These are phyloP conservation scores for Potamarius usumacintae DNA, from an alignment of 2,113 vertebrate species.

Conservation along the genomic window DNA sequence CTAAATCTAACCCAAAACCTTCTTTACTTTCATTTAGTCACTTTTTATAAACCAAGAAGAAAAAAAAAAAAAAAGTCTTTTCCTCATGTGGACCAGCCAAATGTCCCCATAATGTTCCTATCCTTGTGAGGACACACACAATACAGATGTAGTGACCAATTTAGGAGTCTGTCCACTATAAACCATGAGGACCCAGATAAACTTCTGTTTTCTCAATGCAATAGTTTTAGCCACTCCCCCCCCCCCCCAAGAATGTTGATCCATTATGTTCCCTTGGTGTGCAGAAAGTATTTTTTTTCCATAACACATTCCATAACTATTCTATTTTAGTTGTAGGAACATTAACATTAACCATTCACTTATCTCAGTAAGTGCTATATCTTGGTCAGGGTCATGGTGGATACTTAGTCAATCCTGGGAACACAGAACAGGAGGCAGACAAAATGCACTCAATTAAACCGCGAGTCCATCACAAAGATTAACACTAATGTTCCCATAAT, in stretches of 20 bases:
- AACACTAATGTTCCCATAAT: background rate
- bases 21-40: background rate
- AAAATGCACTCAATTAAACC: background rate
- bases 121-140: background rate
- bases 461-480: background rate
- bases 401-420: background rate
- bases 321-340: background rate
- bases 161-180: background rate
- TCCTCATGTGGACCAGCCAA: background rate
- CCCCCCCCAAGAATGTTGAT: background rate
- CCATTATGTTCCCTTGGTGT: background rate
- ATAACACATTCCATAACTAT: background rate
- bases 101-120: background rate
- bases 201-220: background rate
- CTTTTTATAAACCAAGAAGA: no score
- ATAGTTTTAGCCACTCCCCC: background rate
- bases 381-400: background rate
- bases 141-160: background rate
- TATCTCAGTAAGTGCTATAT: background rate
- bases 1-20: background rate
- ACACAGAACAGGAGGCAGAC: background rate
- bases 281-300: background rate
- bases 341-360: background rate
- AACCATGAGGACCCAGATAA: background rate
- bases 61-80: background rate